Base-by-base conservation (phyloP, 37 sponge, comb jelly and placozoan species). In the Haliclona indistincta region DNA sequence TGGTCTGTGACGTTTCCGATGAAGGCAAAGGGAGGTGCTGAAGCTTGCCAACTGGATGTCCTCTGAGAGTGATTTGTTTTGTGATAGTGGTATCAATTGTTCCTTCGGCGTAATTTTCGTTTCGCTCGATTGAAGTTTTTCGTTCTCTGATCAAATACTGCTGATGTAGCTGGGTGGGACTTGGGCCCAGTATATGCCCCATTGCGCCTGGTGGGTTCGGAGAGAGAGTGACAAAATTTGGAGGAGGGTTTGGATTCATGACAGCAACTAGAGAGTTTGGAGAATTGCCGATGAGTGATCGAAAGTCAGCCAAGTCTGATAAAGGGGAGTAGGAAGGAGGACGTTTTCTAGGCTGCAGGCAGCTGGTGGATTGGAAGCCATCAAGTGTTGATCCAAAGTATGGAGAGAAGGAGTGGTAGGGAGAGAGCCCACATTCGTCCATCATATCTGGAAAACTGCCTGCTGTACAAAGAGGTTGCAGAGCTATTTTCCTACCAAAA, bases 271-370 rank as follows among this genome's bases (percentile, higher is more conserved):
- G 75, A 0, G 67, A 19, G 49, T 68, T 91, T 0, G 92, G 84
- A 0, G 92, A 91, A 6, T 74, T 28, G 38, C 82, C 73, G 25
- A 86, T 82, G 3, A 73, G 33, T 25, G 83, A 70, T 49, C 69
- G 75, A 40, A 86, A 20, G 45, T 80, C 81, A 7, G 79, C 43
- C 19, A 90, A 51, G 34, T 92, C 93, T 28, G 93, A 84, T 37
- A 84, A 54, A 13, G 87, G 85, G 28, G 93, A 92, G 6, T 56
- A 68, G 29, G 88, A 92, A 30, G 78, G 81, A 29, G 88, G 72
- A 43, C 88, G 56, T 53, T 92, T 92, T 20, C 83, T 47, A 1
- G 67, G 65, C 33, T 44, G 71, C 1, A 58, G 33, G 35, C 65
- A 40, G 39, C 71, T 70, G 28, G 75, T 61, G 0, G 84, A 68